phyloP scores from a whole-genome alignment of 2,888 invertebrate genomes.

The Tricholauxania praeusta region DNA sequence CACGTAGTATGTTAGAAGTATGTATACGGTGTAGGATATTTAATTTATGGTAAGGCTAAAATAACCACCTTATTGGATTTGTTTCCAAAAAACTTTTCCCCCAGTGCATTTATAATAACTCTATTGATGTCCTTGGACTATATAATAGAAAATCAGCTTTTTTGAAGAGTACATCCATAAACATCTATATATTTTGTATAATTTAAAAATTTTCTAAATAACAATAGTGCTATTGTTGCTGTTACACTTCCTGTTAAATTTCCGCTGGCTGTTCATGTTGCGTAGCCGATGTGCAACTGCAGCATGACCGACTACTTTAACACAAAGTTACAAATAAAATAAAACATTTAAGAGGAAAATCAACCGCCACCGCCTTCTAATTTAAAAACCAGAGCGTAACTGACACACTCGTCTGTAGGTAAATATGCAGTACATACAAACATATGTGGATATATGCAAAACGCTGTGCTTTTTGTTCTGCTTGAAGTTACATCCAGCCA shows the following conservation, averaged over 20 bases:
- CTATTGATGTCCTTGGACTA: no score
- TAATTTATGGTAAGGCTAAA: no score
- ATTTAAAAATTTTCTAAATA: neutral
- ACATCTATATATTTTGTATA: neutral
- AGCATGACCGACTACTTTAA: neutral
- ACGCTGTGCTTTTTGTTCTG: no score
- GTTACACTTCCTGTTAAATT: neutral
- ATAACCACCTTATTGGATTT: no score
- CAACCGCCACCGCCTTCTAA: conserved; percentile 12
- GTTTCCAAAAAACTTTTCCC: no score
- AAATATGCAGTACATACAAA: neutral
- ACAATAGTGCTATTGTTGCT: neutral
- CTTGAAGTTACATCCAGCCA: no score
- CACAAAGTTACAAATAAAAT: no score
- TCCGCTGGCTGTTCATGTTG: conserved; percentile 14
- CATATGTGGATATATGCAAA: neutral
- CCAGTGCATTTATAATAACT: no score
- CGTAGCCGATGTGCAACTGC: conserved; percentile 5
- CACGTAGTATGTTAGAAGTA: no score
- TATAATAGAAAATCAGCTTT: neutral
- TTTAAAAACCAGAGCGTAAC: conserved; percentile 12
- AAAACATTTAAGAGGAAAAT: neutral
- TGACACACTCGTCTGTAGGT: neutral
- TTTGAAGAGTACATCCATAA: neutral
- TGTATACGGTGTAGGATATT: no score